phyloP scores from a whole-genome alignment of 2,797 vertebrate species.

The Mionectes olivaceus region DNA sequence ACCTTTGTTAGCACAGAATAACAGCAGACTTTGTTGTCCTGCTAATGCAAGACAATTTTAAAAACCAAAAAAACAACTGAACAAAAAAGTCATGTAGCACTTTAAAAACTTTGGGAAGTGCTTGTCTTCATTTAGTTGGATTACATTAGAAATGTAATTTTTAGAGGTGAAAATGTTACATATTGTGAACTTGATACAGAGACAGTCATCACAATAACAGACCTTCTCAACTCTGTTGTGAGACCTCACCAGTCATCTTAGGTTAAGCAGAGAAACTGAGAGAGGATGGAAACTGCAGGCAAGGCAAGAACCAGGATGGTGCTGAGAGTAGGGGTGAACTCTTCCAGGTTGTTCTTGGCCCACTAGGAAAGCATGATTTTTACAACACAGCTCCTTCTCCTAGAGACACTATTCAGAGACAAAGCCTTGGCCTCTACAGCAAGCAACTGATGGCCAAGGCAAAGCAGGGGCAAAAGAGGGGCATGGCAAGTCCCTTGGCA shows the following conservation, averaged over 20 bases:
- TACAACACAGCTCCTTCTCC: neutral
- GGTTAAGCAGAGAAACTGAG: neutral
- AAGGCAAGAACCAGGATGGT: neutral
- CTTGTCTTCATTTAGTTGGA: neutral
- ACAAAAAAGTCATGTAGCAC: neutral
- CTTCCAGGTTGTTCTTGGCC: neutral
- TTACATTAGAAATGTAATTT: neutral
- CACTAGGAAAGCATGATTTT: neutral
- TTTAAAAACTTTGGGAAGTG: neutral
- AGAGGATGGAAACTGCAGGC: neutral
- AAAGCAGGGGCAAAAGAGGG: neutral
- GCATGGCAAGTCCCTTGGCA: neutral
- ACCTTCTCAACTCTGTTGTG: neutral
- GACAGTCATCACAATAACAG: neutral
- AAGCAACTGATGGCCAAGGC: neutral
- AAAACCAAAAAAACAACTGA: neutral
- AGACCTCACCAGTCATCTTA: neutral
- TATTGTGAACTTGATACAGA: neutral
- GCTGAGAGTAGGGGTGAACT: neutral
- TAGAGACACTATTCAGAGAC: neutral
- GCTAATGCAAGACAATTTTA: neutral
- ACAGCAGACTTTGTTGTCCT: slow-evolving; percentile 25
- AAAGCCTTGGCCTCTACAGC: neutral
- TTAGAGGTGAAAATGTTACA: neutral
- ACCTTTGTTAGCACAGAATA: neutral